phyloP scores from a whole-genome alignment of 2,888 invertebrate genomes.

The Chymomyza fuscimana region DNA sequence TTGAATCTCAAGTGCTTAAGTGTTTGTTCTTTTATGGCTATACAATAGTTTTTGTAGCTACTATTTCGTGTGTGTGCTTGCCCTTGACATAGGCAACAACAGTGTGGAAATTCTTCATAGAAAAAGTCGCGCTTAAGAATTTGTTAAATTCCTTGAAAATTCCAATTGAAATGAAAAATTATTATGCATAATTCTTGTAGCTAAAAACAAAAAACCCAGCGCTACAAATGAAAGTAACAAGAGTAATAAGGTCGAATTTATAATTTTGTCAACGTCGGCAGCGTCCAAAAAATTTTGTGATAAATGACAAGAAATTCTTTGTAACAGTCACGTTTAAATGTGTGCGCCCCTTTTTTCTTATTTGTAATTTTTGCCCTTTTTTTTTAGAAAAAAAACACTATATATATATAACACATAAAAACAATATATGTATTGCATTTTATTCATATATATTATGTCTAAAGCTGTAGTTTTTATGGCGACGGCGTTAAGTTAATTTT shows the following conservation, averaged over 20 bases:
- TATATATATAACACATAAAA: neutral
- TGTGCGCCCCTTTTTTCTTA: slow-evolving; percentile 54
- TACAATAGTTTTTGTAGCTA: neutral
- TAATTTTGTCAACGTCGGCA: slow-evolving; percentile 70
- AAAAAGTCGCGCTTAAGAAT: neutral
- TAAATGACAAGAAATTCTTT: slow-evolving; percentile 70
- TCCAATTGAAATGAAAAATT: slow-evolving; percentile 11
- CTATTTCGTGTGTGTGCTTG: neutral
- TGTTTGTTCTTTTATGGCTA: neutral
- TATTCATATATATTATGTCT: slow-evolving; percentile 24
- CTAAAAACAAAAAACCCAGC: neutral
- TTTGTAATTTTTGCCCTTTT: slow-evolving; percentile 15
- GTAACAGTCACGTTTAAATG: slow-evolving; percentile 72
- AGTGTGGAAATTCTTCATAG: neutral
- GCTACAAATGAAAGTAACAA: slow-evolving; percentile 67
- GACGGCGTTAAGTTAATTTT: slow-evolving; percentile 61
- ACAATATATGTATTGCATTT: neutral
- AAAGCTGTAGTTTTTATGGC: slow-evolving; percentile 32
- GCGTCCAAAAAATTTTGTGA: slow-evolving; percentile 46
- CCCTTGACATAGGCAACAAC: neutral
- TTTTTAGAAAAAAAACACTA: slow-evolving; percentile 12
- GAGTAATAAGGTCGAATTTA: slow-evolving; percentile 74
- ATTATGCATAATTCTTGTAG: neutral
- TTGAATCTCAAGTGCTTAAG: slow-evolving; percentile 3
- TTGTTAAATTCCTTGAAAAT: neutral